Evolutionary conservation across 2,113 vertebrate genomes (phyloP), one percentile per base, ranked within the genome.

Genomic region (Balaeniceps rex): DNA sequence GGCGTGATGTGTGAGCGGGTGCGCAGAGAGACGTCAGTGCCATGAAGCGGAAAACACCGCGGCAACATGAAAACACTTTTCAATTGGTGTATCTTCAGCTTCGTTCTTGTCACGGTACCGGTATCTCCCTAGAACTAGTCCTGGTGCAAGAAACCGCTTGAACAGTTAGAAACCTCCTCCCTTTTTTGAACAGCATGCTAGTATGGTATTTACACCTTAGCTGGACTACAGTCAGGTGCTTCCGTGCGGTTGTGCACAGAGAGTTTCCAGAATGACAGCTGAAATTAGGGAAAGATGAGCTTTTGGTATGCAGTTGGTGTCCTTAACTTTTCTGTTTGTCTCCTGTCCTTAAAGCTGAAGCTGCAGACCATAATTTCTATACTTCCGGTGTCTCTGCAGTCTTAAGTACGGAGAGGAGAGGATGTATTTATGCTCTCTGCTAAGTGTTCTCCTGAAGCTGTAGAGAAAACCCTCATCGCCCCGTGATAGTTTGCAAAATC

Each of bases 401-500:
- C 22, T 17, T 17, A 6, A 24, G 18, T 55, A 34, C 0, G 0
- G 75, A 47, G 38, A 22, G 22, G 29, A 75, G 52, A 80, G 55
- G 57, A 52, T 86, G 34, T 93, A 57, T 93, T 93, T 94, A 33
- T 78, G 49, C 75, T 87, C 42, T 46, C 23, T 69, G 44, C 55
- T 74, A 93, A 83, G 21, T 68, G 54, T 90, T 93, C 76, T 86
- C 33, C 74, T 36, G 31, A 92, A 93, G 88, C 86, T 95, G 76
- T 75, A 47, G 80, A 68, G 86, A 91, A 95, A 88, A 90, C 83
- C 57, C 86, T 93, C 6, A 0, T 51, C 0, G 0, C 86, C 79
- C 86, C 0, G 6, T 95, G 92, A 94, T 68, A 95, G 71, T 84
- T 88, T 88, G 92, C 83, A 88, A 86, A 97, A 94, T 93, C 79